Conservation (phyloP, 2,888 invertebrate species). For the Eupithecia abbreviata region DNA sequence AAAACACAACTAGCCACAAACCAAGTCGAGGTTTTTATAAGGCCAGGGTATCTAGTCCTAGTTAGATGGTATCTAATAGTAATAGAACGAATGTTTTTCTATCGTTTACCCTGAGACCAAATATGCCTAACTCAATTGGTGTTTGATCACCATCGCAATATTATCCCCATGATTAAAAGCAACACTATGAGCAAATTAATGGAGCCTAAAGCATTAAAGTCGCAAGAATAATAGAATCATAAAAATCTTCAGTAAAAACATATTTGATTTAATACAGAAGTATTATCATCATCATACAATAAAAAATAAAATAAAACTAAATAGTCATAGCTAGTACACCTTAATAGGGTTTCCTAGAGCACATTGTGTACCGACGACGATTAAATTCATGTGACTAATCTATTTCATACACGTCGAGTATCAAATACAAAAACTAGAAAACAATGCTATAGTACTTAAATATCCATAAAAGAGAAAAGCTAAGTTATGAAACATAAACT, state of each 20-base stretch:
- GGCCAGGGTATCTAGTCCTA: background rate
- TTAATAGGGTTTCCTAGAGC: background rate
- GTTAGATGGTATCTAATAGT: background rate
- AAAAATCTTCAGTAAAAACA: background rate
- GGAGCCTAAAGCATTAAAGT: background rate
- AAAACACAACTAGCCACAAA: background rate
- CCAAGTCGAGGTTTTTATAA: background rate
- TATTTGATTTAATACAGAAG: background rate
- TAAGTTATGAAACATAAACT: background rate
- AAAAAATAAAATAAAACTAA: background rate
- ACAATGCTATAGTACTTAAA: background rate
- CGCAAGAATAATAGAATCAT: background rate
- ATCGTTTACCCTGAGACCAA: background rate
- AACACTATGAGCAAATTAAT: background rate
- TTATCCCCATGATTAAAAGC: background rate
- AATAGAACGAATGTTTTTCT: background rate
- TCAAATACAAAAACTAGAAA: background rate
- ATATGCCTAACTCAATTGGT: background rate
- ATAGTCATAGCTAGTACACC: background rate
- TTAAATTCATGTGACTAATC: constrained; percentile 3
- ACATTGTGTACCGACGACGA: background rate
- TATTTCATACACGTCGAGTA: background rate
- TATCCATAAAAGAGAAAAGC: background rate
- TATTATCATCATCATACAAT: background rate
- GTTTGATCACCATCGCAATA: background rate